Base-by-base conservation (phyloP, 1,140 invertebrate species). In the Cotesia chilonis region DNA sequence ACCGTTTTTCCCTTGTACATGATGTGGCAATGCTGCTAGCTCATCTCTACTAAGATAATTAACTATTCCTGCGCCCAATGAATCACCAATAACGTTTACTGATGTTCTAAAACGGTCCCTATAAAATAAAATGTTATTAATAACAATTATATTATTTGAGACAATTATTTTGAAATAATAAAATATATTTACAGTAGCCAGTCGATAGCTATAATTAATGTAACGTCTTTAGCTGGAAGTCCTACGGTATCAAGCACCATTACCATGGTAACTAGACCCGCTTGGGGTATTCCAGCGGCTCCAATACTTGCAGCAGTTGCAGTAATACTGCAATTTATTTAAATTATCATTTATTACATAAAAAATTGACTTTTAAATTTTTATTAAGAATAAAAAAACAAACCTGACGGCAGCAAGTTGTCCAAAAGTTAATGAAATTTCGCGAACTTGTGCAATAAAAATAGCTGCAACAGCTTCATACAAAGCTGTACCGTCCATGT, bases 51-150 rank as follows among this genome's bases (percentile, higher is more conserved):
- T 94, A 57, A 95, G 84, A 79, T 95, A 89, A 74, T 94, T 89
- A 0, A 97, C 95, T 63, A 97, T 93, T 28, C 94, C 95, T 7
- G 95, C 94, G 9, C 95, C 95, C 52, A 95, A 89, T 14, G 94
- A 92, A 82, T 97, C 95, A 4, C 95, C 95, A 68, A 95, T 87
- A 1, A 97, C 95, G 82, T 97, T 97, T 17, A 96, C 92, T 38
- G 93, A 92, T 55, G 95, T 97, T 70, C 95, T 89, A 85, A 96
- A 94, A 71, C 95, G 92, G 84, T 96, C 95, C 74, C 95, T 96
- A 84, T 5, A 89, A 89, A 88, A 74, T 12, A 63, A 61, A 60
- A 70, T 52, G 17, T 67, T 64, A 63, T 36, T 17, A 9, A 9
- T 7, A 7, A 9, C 5, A 20, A 7, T 20, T 1, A 20, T 1